phyloP scores from a whole-genome alignment of 2,113 vertebrate genomes.

The Lamprotornis superbus region DNA sequence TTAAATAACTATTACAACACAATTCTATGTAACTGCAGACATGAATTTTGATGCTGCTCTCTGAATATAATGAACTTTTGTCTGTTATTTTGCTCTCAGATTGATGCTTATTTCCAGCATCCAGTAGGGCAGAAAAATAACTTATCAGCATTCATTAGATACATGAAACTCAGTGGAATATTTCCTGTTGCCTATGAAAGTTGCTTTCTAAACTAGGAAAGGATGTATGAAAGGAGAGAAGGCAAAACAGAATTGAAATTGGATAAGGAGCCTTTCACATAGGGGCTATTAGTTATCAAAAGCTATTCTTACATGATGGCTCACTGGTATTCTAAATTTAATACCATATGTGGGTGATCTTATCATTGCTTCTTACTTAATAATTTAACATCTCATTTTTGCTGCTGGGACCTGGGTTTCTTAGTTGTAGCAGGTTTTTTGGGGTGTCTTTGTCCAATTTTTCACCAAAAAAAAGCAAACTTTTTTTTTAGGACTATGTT shows the following conservation, averaged over 20 bases:
- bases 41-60: slow-evolving; percentile 15
- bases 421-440: not conserved
- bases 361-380: not conserved
- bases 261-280: slow-evolving; percentile 22
- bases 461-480: not conserved
- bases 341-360: not conserved
- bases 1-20: slow-evolving; percentile 21
- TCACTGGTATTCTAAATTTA: slow-evolving; percentile 21
- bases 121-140: slow-evolving; percentile 63
- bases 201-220: slow-evolving; percentile 33
- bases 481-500: not conserved
- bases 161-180: slow-evolving; percentile 42
- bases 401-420: not conserved
- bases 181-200: slow-evolving; percentile 25
- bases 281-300: slow-evolving; percentile 35
- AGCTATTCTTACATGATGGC: slow-evolving; percentile 42
- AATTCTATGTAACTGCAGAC: slow-evolving; percentile 9
- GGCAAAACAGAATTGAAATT: slow-evolving; percentile 35
- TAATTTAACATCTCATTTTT: not conserved
- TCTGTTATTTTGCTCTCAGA: slow-evolving; percentile 34
- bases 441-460: not conserved
- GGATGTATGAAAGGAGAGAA: slow-evolving; percentile 17
- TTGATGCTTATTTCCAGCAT: slow-evolving; percentile 39
- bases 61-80: slow-evolving; percentile 51
- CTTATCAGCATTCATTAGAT: slow-evolving; percentile 60